Conservation (phyloP, 1,140 invertebrate species). For the Leptonema lineaticorne region DNA sequence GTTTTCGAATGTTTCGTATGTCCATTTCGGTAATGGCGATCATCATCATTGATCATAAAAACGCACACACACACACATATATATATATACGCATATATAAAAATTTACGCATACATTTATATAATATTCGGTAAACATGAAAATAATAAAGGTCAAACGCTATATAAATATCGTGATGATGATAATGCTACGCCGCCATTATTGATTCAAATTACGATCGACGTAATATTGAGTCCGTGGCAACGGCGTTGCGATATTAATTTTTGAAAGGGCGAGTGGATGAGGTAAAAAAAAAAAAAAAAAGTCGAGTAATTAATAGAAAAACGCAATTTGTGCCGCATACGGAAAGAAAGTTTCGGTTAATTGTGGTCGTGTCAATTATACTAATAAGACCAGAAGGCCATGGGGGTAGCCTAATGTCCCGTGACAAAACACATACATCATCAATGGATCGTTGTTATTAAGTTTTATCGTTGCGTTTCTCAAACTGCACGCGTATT, state of each 20-base stretch:
- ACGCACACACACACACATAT: not conserved
- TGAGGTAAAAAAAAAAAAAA: not conserved
- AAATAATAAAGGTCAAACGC: constrained; percentile 7
- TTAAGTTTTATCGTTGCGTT: not conserved
- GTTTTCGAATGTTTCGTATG: constrained; percentile 15
- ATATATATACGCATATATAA: no score
- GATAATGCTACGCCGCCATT: constrained; percentile 10
- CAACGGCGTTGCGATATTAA: not conserved
- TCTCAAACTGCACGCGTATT: not conserved
- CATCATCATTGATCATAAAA: constrained; percentile 8
- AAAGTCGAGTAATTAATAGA: constrained; percentile 5
- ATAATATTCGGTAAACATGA: no score
- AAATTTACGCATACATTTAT: no score
- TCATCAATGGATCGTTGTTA: constrained; percentile 27
- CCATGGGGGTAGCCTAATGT: constrained; percentile 35
- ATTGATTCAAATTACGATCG: constrained; percentile 7
- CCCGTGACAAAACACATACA: constrained; percentile 35
- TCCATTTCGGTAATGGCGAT: constrained; percentile 10
- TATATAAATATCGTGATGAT: constrained; percentile 15
- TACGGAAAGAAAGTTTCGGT: constrained; percentile 3
- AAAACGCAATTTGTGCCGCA: not conserved
- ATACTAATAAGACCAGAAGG: constrained; percentile 27
- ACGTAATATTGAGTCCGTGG: not conserved
- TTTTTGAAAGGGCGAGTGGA: no score
- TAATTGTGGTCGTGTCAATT: constrained; percentile 36